Evolutionary conservation across 1,140 invertebrate genomes (phyloP).

Genomic region (Magallana angulata): DNA sequence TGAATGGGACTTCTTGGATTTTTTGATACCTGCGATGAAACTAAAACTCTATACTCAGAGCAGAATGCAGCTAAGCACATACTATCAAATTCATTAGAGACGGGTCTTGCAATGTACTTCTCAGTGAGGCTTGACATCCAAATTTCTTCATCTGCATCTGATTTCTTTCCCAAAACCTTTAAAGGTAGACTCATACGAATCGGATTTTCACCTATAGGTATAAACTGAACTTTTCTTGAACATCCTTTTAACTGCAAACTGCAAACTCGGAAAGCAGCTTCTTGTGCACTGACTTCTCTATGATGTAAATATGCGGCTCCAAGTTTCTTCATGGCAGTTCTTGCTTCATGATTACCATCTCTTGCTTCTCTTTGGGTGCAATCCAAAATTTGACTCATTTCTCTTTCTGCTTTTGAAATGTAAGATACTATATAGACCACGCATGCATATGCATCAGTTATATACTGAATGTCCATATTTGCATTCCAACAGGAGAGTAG

Average conservation of each 20-base stretch:
- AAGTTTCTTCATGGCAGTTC: too few relatives aligned
- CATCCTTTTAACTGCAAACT: slow-evolving; percentile 46
- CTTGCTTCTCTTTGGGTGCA: too few relatives aligned
- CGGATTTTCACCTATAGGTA: slow-evolving; percentile 45
- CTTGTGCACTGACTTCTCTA: not conserved
- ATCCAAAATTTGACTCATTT: too few relatives aligned
- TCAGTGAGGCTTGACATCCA: slow-evolving; percentile 43
- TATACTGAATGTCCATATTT: slow-evolving; percentile 61
- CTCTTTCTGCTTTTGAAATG: slow-evolving; percentile 39
- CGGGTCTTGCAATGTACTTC: slow-evolving; percentile 40
- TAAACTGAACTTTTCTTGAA: slow-evolving; percentile 51
- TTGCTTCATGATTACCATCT: too few relatives aligned
- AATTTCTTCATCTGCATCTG: slow-evolving; percentile 14
- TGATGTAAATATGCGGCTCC: too few relatives aligned
- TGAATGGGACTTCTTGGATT: not conserved
- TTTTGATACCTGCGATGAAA: slow-evolving; percentile 28
- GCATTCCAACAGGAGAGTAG: slow-evolving; percentile 54
- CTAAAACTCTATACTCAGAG: slow-evolving; percentile 54
- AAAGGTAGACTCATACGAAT: slow-evolving; percentile 39
- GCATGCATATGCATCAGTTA: slow-evolving; percentile 53
- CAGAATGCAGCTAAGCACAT: not conserved
- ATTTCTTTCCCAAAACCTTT: not conserved
- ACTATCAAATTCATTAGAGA: too few relatives aligned
- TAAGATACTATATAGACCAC: slow-evolving; percentile 48
- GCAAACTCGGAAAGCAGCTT: slow-evolving; percentile 55